Percentiles rank a stretch among this genome's conserved stretches.
These are phyloP conservation scores for Meteorus colon DNA, from an alignment of 2,888 invertebrate genomes.

Conservation along the genomic window DNA sequence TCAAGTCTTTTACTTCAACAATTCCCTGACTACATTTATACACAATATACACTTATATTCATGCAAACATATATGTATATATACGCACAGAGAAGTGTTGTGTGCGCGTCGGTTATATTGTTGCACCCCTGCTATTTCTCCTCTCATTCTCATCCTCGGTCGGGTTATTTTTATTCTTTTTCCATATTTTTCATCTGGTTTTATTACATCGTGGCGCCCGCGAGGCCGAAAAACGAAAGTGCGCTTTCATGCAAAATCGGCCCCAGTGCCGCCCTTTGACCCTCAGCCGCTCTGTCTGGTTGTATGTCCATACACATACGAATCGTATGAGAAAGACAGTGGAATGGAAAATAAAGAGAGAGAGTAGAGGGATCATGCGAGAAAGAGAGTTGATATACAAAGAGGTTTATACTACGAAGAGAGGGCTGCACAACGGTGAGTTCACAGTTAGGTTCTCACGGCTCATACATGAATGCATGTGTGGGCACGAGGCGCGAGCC, in stretches of 20 bases:
- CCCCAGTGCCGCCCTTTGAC: slow-evolving; percentile 64
- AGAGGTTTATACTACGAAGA: slow-evolving; percentile 32
- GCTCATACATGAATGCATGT: slow-evolving; percentile 65
- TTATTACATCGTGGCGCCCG: slow-evolving; percentile 40
- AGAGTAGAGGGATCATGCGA: slow-evolving; percentile 11
- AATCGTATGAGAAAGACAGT: background rate
- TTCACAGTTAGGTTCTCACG: slow-evolving; percentile 72
- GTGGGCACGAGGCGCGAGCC: slow-evolving; percentile 54
- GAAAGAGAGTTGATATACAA: slow-evolving; percentile 27
- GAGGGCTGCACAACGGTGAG: slow-evolving; percentile 60
- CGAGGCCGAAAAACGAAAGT: slow-evolving; percentile 53
- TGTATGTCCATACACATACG: slow-evolving; percentile 30
- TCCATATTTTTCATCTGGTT: slow-evolving; percentile 28
- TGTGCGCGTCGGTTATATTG: background rate
- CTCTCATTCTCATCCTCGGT: slow-evolving; percentile 3
- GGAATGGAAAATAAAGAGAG: slow-evolving; percentile 14
- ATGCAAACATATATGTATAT: background rate
- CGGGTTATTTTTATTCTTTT: background rate
- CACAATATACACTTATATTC: background rate
- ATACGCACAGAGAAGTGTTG: background rate
- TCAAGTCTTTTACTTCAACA: background rate
- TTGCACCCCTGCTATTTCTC: background rate
- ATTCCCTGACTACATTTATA: background rate
- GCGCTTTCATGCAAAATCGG: slow-evolving; percentile 57
- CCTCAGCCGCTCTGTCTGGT: slow-evolving; percentile 59